Evolutionary conservation across 1,140 invertebrate genomes (phyloP).

Genomic region (Drosophila setifemur): DNA sequence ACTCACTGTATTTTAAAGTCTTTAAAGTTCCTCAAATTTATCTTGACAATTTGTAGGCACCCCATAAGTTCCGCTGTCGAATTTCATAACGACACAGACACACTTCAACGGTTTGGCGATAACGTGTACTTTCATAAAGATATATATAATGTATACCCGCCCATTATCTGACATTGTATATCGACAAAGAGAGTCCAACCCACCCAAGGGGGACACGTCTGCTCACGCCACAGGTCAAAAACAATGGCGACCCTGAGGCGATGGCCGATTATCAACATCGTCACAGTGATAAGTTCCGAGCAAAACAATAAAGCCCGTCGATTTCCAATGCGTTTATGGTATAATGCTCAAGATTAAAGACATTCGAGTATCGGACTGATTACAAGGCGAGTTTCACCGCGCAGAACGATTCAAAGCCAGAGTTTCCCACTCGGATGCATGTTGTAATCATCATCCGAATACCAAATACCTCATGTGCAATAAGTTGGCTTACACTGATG

Average conservation of each 20-base stretch:
- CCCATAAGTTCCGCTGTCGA: constrained; percentile 1
- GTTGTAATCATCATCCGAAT: constrained; percentile 37
- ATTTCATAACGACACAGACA: constrained; percentile 10
- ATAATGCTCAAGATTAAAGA: neutral
- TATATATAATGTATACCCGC: neutral
- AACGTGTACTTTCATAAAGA: neutral
- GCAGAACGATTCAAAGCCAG: constrained; percentile 2
- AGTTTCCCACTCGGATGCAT: constrained; percentile 11
- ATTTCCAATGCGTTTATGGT: constrained; percentile 1
- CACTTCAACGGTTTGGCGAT: constrained; percentile 9
- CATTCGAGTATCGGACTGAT: neutral
- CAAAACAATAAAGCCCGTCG: neutral
- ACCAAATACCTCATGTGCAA: constrained; percentile 30
- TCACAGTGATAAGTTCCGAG: constrained; percentile 25
- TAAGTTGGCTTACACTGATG: constrained; percentile 18
- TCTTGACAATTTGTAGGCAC: neutral
- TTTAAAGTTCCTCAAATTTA: neutral
- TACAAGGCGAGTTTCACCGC: constrained; percentile 7
- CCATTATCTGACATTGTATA: constrained; percentile 22
- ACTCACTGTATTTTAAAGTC: neutral
- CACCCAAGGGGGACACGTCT: constrained; percentile 15
- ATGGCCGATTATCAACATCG: constrained; percentile 12
- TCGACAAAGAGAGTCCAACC: constrained; percentile 11
- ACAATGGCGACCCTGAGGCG: constrained; percentile 39
- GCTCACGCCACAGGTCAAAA: constrained; percentile 37